Evolutionary conservation across 2,797 vertebrate species (phyloP), one percentile per base, ranked within the genome.

Genomic region (Spizella passerina): DNA sequence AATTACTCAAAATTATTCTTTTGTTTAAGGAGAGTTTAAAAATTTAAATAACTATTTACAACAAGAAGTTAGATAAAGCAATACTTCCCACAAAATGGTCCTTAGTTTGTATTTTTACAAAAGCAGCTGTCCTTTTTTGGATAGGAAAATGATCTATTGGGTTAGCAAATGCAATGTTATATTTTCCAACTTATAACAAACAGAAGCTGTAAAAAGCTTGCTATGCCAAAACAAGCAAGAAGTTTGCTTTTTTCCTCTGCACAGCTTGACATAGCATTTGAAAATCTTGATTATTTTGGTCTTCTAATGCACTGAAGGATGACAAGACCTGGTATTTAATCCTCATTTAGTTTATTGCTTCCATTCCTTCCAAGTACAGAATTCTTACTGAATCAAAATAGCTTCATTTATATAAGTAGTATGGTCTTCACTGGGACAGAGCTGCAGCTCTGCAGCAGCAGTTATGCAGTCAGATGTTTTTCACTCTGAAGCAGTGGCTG

Each of bases 61-160:
- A 3, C 30, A 34, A 86, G 57, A 90, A 70, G 49, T 71, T 77
- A 82, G 76, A 92, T 94, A 86, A 86, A 93, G 39, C 57, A 65
- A 5, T 71, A 21, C 72, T 72, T 94, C 66, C 80, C 73, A 65
- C 39, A 82, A 72, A 92, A 70, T 85, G n/a, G 82, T 69, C 50
- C 73, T 93, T 82, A 90, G 83, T 56, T 84, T 36, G 47, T 82
- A 55, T 73, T 53, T 55, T 82, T 88, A 88, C 50, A 60, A 79
- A 46, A 91, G 85, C 17, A 73, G 65, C 88, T 96, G n/a, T 70
- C 97, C 97, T 97, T 97, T 97, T 97, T 96, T 94, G 97, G 97
- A 61, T 93, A 96, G 97, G 97, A 98, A 98, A 97, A 96, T 89
- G 70, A 93, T 95, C 78, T 83, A 87, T 90, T 96, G 82, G 57